Percentiles rank a stretch among this genome's conserved stretches.
phyloP scores from a whole-genome alignment of 2,113 vertebrate species.

The Chloropsis cyanopogon region DNA sequence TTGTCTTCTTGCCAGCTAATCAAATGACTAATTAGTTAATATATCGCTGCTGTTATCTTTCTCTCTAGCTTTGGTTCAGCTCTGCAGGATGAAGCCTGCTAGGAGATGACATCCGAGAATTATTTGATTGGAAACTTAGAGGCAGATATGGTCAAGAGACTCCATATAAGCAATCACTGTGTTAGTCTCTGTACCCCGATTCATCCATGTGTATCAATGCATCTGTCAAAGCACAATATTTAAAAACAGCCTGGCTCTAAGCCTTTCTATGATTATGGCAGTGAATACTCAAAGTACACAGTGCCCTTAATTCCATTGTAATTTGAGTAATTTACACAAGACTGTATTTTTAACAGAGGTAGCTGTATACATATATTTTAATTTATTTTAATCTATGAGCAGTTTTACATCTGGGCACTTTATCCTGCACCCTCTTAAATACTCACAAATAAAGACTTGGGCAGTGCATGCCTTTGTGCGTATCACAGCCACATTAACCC shows the following conservation, averaged over 20 bases:
- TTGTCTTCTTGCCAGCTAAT: neutral
- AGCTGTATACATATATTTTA: neutral
- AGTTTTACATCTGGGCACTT: neutral
- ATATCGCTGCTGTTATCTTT: neutral
- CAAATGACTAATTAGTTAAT: conserved; percentile 42
- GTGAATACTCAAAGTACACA: neutral
- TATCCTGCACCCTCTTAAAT: neutral
- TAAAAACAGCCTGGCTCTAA: neutral
- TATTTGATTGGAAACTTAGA: neutral
- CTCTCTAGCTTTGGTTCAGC: conserved; percentile 1
- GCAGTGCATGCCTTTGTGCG: neutral
- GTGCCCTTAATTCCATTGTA: neutral
- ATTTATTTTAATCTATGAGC: neutral
- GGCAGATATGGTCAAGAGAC: neutral
- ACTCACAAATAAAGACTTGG: neutral
- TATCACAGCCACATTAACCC: neutral
- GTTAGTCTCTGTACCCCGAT: neutral
- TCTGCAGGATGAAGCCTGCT: neutral
- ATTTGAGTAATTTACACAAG: neutral
- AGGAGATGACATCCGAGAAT: neutral
- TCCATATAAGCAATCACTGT: neutral
- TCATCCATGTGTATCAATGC: neutral
- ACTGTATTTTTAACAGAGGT: neutral
- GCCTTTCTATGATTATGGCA: neutral
- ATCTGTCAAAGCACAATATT: neutral